These are phyloP conservation scores for Cylas formicarius DNA, from an alignment of 1,140 invertebrate genomes.

Conservation along the genomic window DNA sequence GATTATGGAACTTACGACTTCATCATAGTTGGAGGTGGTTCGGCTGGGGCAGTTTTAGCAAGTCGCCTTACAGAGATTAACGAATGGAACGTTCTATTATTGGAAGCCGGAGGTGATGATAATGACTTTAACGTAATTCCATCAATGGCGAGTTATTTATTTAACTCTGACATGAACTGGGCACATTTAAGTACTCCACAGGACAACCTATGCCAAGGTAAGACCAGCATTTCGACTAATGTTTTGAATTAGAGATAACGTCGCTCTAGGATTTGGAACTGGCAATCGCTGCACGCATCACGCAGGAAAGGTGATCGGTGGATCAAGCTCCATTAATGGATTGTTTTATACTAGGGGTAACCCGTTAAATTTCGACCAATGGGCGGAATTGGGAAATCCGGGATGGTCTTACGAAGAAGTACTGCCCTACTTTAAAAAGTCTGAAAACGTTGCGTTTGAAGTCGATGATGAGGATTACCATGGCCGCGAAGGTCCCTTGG, in stretches of 20 bases:
- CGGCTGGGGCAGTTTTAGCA: too few relatives aligned
- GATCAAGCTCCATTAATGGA: slow-evolving; percentile 72
- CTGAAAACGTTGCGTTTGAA: slow-evolving; percentile 38
- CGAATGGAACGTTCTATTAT: too few relatives aligned
- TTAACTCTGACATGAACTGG: too few relatives aligned
- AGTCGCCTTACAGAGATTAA: too few relatives aligned
- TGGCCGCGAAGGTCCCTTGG: slow-evolving; percentile 6
- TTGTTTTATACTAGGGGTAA: slow-evolving; percentile 86
- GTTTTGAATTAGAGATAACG: too few relatives aligned
- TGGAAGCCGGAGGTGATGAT: too few relatives aligned
- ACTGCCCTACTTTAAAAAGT: slow-evolving; percentile 54
- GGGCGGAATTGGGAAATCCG: slow-evolving; percentile 47
- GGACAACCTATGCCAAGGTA: slow-evolving; percentile 10
- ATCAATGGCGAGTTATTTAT: too few relatives aligned
- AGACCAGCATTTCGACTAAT: slow-evolving; percentile 6
- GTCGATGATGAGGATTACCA: slow-evolving; percentile 8
- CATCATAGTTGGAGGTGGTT: too few relatives aligned
- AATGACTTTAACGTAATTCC: too few relatives aligned
- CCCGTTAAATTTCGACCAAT: slow-evolving; percentile 52
- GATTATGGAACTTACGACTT: too few relatives aligned
- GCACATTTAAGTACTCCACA: slow-evolving; percentile 51
- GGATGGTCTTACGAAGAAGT: slow-evolving; percentile 61
- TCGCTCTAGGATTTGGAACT: too few relatives aligned
- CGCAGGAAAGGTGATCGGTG: slow-evolving; percentile 60
- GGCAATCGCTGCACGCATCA: slow-evolving; percentile 53